Evolutionary conservation across 2,797 vertebrate species (phyloP), one percentile per base, ranked within the genome.

Genomic region (Platyrinchus mystaceus): DNA sequence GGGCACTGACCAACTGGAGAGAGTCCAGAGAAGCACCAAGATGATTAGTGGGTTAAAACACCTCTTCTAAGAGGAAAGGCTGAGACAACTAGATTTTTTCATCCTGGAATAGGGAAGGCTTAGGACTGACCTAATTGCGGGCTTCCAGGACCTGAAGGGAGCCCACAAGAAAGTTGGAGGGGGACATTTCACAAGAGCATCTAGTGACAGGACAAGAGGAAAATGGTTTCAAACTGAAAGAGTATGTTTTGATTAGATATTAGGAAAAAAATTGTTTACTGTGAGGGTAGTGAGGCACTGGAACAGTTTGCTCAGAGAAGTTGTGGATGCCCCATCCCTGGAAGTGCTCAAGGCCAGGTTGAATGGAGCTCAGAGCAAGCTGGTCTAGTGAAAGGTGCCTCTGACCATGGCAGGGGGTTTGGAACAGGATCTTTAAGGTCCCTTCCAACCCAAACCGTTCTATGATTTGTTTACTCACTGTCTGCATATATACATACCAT

Each of bases 351-450:
- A 24, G 44, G 10, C 4, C 30, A 53, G 4, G 10, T 4, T 28
- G 26, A 14, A 20, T 59, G 22, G 13, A 60, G 15, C 30, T 66
- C 46, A 66, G 30, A 66, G 9, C 7, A 84, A 18, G 26, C 14
- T 18, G 19, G 9, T 41, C 39, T 18, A 53, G 59, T 15, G 9
- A 36, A 53, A 78, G 7, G 2, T 12, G 15, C 12, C 39, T 17
- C 30, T 7, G 6, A 6, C 26, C 16, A 1, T 3, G 2, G 4
- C 39, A 66, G 9, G 2, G 3, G 2, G 3, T 0, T 24, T 71
- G 46, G 26, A 73, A 59, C 15, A 7, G 34, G 34, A 27, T 23
- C 5, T 47, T 41, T 12, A 28, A 53, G 21, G 23, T 41, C 10
- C 7, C 22, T 71, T 71, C 22, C 9, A 32, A 14, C 22, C 37